These are phyloP conservation scores for crab-eating macaque (Macaca fascicularis) DNA, from an alignment of 2,113 vertebrate species.

Conservation along the genomic window T2T-MFA8v1.1 NC_088376.1:163300501-163301000, in stretches of 20 bases:
- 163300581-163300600: background rate
- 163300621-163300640: background rate
- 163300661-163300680: background rate
- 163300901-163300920: background rate
- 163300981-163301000: background rate
- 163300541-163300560: background rate
- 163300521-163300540: background rate
- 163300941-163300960: background rate
- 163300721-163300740: background rate
- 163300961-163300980: background rate
- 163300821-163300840: background rate
- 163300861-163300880: background rate
- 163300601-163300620: background rate
- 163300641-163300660: background rate
- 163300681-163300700: background rate
- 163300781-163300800: background rate
- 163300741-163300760: background rate
- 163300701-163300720: conserved; percentile 8
- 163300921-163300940: background rate
- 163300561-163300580: background rate
- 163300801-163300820: background rate
- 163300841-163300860: background rate
- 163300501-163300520: background rate
- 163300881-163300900: background rate
- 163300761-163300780: background rate